Evolutionary conservation across 2,888 invertebrate species (phyloP).

Genomic region (Caenorhabditis doughertyi): DNA sequence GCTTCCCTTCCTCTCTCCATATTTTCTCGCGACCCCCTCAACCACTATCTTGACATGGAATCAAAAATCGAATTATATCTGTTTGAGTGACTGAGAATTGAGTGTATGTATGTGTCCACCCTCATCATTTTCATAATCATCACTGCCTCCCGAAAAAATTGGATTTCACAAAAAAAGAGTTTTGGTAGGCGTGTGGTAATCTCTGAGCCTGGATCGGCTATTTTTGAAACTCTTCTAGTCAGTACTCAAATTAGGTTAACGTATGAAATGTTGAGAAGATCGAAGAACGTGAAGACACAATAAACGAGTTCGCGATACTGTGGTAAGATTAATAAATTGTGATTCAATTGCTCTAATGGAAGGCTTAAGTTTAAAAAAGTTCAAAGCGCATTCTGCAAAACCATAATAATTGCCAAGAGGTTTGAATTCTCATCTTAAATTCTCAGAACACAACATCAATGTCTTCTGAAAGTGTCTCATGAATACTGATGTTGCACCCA

Average conservation of each 20-base stretch:
- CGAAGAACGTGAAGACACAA: background rate
- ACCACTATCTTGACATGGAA: constrained; percentile 56
- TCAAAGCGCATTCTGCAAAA: too few relatives aligned
- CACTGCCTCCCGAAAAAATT: constrained; percentile 1
- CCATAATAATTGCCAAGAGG: too few relatives aligned
- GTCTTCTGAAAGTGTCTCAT: background rate
- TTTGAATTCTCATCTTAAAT: too few relatives aligned
- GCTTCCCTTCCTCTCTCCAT: constrained; percentile 32
- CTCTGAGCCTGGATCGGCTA: constrained; percentile 25
- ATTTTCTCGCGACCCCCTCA: constrained; percentile 35
- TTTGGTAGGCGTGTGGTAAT: background rate
- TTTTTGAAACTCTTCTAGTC: constrained; percentile 27
- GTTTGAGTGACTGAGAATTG: constrained; percentile 31
- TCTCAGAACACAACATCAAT: background rate
- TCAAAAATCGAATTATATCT: constrained; percentile 59
- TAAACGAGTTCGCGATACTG: too few relatives aligned
- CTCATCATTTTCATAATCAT: constrained; percentile 23
- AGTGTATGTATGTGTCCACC: background rate
- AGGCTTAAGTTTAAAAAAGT: too few relatives aligned
- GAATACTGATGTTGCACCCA: background rate
- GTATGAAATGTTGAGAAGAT: constrained; percentile 2
- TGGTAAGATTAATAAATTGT: too few relatives aligned
- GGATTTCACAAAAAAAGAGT: constrained; percentile 9
- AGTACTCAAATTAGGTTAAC: constrained; percentile 18
- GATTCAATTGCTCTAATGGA: too few relatives aligned